Base-by-base conservation (phyloP, 2,113 vertebrate species). In the Tychaedon coryphoeus region DNA sequence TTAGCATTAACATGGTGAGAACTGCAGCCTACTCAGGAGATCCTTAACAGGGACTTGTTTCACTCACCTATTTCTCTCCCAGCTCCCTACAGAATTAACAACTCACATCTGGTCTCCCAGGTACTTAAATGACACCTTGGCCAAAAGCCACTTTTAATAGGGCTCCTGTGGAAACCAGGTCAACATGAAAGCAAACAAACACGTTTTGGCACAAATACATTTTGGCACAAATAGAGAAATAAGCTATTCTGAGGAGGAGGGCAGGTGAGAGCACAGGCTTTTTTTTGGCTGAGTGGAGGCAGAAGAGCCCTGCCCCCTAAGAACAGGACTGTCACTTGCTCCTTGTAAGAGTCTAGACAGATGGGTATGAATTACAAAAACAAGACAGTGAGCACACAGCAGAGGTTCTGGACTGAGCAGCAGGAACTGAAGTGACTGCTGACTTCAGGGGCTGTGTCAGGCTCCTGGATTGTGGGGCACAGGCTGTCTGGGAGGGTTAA, bases 1-100 rank as follows among this genome's bases (percentile, higher is more conserved):
- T 98, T 98, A 98, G 95, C 90, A 95, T 65, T 71, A 79, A 95
- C 80, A 81, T 25, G 76, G 95, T 81, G 80, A 88, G 83, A 95
- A 92, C 79, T 76, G 72, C 86, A 88, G 90, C 76, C 85, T 70
- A 67, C 91, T 94, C 77, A 86, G 74, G 66, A 89, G 83, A 91
- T 92, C 94, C 93, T 96, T 92, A 96, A 96, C 42, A 82, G 86
- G 48, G 48, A 73, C 80, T 62, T 70, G 74, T 82, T 86, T 89
- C 77, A 94, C 22, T 73, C 94, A 85, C 91, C 91, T 94, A 42
- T 89, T 96, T 84, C 69, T 88, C 85, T 80, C 54, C 17, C 66
- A 84, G 88, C 78, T 91, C 92, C 88, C 92, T 40, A 24, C 48
- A 93, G 90, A 91, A 90, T 90, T 95, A 76, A 90, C 78, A 91